Evolutionary conservation across 1,140 invertebrate genomes (phyloP), one percentile per base, ranked within the genome.

Genomic region (Caenorhabditis remanei): DNA sequence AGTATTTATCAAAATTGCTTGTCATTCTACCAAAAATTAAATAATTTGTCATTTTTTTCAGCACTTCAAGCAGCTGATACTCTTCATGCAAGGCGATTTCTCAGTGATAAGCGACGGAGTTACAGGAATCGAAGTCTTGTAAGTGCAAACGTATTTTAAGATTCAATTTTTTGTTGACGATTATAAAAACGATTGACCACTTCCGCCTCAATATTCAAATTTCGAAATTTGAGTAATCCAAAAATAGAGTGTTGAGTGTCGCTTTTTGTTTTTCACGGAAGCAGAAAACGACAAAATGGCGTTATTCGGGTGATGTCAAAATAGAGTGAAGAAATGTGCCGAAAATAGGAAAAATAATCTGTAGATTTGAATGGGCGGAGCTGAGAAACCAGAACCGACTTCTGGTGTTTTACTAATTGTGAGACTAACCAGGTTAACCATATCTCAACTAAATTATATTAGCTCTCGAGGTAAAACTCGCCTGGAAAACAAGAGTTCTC

Each of bases 121-220:
- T 87, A 87, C 56, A 41, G 86, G 19, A 87, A 87, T 65, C 71
- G 86, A 53, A 87, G 86, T 67, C 75, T 87, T 48, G 86, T 87
- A 16, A 83, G 86, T 32, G 32, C 1, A 32, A 32, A 32, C 32
- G 32, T 82, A n/a, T 32, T 13, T 85, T 67, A 48, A 24, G 8
- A 55, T 48, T 7, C 6, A 32, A 32, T 32, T 65, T 50, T 41
- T 43, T 79, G 40, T 24, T 53, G 1, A 79, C 46, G 46, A 46
- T 19, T 58, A n/a, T 53, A 53, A 16, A 4, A 71, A 79, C 21
- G 24, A 79, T 41, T 53, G 71, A 79, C 13, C 8, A 32, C 32
- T 21, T 40, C 13, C 2, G 9, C 6, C 32, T 67, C 24, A 21
- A 67, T 40, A 40, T 67, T 13, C 14, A 79, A 79, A 79, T 19